phyloP scores from a whole-genome alignment of 1,140 invertebrate species.

The Drosophila rufa region DNA sequence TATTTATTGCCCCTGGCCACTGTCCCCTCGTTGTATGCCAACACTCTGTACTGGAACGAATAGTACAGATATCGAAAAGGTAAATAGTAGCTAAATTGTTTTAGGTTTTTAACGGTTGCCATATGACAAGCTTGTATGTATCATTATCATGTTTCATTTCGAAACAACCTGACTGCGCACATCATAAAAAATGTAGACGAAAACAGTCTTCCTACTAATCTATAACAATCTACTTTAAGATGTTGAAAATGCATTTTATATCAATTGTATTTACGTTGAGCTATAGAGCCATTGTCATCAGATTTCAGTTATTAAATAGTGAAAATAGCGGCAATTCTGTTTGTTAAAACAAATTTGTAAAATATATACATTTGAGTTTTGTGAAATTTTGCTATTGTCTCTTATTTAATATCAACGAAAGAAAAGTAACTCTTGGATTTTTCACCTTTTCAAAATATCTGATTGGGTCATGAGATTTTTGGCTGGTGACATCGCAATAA shows the following conservation, averaged over 20 bases:
- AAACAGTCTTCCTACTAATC: constrained; percentile 52
- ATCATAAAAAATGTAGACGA: constrained; percentile 4
- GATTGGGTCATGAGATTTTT: too few relatives aligned
- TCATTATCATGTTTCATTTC: constrained; percentile 51
- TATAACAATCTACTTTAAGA: constrained; percentile 10
- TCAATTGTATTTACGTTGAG: neutral
- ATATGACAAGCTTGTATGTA: constrained; percentile 41
- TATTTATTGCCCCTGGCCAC: constrained; percentile 92
- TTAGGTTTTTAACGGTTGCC: constrained; percentile 45
- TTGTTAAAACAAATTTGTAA: neutral
- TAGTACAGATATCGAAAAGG: neutral
- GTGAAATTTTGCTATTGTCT: neutral
- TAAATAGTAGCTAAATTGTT: constrained; percentile 12
- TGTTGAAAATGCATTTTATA: neutral
- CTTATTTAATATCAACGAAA: neutral
- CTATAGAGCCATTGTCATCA: neutral
- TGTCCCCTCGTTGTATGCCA: constrained; percentile 91
- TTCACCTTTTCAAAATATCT: too few relatives aligned
- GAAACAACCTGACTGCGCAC: constrained; percentile 26
- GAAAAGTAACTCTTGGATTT: too few relatives aligned
- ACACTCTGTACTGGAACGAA: constrained; percentile 88
- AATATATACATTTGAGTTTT: neutral
- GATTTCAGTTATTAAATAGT: neutral
- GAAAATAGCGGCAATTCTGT: neutral
- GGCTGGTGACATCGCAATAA: neutral